Percentiles rank a stretch among this genome's conserved stretches.
Conservation (phyloP, 2,888 invertebrate species). For the Smittia sp. region DNA sequence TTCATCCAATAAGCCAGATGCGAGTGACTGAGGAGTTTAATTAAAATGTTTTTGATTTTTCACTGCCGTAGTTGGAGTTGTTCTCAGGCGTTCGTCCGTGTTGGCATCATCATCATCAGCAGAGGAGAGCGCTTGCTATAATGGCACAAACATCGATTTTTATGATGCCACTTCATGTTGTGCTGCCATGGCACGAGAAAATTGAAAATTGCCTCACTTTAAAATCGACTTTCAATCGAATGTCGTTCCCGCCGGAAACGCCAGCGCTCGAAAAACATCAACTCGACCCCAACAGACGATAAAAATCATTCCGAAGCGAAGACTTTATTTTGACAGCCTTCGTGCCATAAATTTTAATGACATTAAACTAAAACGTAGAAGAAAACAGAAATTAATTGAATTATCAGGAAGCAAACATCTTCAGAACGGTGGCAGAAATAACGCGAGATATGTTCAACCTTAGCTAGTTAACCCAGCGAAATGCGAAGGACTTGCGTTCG, state of each 20-base stretch:
- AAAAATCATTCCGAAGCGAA: constrained; percentile 2
- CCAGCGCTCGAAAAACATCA: neutral
- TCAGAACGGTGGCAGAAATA: neutral
- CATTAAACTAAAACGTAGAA: neutral
- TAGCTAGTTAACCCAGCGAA: neutral
- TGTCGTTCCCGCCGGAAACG: neutral
- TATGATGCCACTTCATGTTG: neutral
- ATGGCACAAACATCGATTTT: constrained; percentile 28
- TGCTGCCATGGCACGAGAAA: neutral
- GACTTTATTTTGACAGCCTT: constrained; percentile 13
- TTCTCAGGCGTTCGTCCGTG: neutral
- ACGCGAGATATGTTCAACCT: neutral
- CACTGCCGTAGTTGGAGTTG: neutral
- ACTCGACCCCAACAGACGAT: constrained; percentile 3
- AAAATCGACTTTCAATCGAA: constrained; percentile 12
- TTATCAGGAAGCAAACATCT: constrained; percentile 22
- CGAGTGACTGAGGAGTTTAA: constrained; percentile 12
- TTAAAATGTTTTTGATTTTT: constrained; percentile 14
- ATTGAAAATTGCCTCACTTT: constrained; percentile 24
- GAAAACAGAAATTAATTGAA: constrained; percentile 21
- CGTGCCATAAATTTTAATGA: constrained; percentile 29
- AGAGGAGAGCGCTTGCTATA: neutral
- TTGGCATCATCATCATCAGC: constrained; percentile 17
- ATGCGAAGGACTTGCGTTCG: neutral
- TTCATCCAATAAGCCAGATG: constrained; percentile 3